phyloP scores from a whole-genome alignment of 1,140 invertebrate species.

The Neodiprion fabricii region DNA sequence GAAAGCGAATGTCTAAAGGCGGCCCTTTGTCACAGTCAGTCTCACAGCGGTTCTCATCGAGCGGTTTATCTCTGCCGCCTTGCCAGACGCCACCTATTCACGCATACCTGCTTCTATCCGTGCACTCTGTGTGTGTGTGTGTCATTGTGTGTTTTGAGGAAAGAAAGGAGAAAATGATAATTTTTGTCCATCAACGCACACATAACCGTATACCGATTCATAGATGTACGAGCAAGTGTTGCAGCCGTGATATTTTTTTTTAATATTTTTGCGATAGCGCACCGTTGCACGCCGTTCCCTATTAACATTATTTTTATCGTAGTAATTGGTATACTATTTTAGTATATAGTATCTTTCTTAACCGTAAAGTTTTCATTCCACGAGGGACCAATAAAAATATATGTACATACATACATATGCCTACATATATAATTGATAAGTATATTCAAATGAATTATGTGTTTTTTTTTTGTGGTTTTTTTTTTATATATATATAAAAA shows the following conservation, averaged over 20 bases:
- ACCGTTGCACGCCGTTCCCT: not conserved
- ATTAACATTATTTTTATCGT: slow-evolving; percentile 16
- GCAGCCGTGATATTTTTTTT: not conserved
- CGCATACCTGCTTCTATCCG: too few species aligned
- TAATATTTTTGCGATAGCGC: not conserved
- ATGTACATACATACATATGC: not conserved
- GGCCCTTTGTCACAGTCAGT: not conserved
- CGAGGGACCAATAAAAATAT: slow-evolving; percentile 1
- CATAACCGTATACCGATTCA: too few species aligned
- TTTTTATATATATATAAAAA: too few species aligned
- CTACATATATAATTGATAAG: not conserved
- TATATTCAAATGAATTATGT: slow-evolving; percentile 5
- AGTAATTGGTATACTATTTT: slow-evolving; percentile 9
- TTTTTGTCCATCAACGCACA: too few species aligned
- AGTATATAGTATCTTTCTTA: not conserved
- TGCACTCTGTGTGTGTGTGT: too few species aligned
- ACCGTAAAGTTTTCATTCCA: slow-evolving; percentile 4
- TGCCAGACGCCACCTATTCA: not conserved
- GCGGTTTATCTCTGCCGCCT: not conserved
- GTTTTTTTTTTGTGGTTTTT: slow-evolving; percentile 9
- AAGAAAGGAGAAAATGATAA: too few species aligned
- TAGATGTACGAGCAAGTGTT: too few species aligned
- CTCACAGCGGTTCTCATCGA: not conserved
- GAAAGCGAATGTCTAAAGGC: not conserved
- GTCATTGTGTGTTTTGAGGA: too few species aligned